A percentile compares a stretch with the other conserved stretches of the same genome.
Evolutionary conservation across 2,113 vertebrate genomes (phyloP).

Genomic region (Protomyctophum bolini): DNA sequence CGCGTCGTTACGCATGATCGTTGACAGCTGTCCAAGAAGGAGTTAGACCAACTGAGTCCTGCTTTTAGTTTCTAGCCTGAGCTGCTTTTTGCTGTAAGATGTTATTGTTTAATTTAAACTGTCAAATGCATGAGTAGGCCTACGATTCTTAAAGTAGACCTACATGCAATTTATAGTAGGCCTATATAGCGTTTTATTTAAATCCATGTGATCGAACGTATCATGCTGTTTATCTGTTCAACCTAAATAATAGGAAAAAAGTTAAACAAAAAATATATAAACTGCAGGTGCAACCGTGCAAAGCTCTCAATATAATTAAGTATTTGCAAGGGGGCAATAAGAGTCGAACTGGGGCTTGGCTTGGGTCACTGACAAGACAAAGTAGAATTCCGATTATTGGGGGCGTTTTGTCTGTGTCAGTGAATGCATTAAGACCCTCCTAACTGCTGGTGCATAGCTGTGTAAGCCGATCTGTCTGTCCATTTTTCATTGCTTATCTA

Average conservation of each 20-base stretch:
- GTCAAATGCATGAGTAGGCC: too few species aligned
- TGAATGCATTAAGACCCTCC: conserved; percentile 55
- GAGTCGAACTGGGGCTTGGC: conserved; percentile 48
- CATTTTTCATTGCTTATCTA: conserved; percentile 58
- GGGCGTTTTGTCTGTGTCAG: conserved; percentile 69
- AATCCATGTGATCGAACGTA: background rate
- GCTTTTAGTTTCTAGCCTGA: too few species aligned
- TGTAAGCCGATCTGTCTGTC: conserved; percentile 39
- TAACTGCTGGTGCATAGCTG: conserved; percentile 43
- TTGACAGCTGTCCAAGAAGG: conserved; percentile 64
- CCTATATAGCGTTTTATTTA: background rate
- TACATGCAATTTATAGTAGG: too few species aligned
- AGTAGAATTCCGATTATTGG: conserved; percentile 56
- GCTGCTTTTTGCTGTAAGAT: background rate
- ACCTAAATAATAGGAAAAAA: background rate
- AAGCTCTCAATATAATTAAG: conserved; percentile 50
- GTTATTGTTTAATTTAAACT: background rate
- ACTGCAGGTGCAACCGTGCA: background rate
- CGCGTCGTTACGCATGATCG: conserved; percentile 67
- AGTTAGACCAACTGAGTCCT: background rate
- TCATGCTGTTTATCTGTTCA: background rate
- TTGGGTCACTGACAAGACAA: conserved; percentile 62
- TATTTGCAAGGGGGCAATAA: conserved; percentile 64
- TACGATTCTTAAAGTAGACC: too few species aligned
- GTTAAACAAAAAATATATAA: background rate